Percentiles rank a stretch among this genome's conserved stretches.
These are phyloP conservation scores for Tachystola acroxantha DNA, from an alignment of 2,888 invertebrate genomes.

Conservation along the genomic window DNA sequence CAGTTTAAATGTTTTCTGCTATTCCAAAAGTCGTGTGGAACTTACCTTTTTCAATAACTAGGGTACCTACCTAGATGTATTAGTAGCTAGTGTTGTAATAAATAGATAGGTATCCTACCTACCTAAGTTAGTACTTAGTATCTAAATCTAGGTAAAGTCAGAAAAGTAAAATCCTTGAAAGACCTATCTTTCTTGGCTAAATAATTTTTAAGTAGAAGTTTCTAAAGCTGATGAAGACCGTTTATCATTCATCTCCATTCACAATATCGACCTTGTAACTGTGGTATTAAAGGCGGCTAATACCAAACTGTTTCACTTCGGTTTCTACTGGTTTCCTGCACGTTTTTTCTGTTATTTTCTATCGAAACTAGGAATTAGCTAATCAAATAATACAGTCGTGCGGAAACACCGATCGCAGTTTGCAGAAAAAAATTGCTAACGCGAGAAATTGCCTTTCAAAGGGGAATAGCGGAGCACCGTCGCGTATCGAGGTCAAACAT, in stretches of 20 bases:
- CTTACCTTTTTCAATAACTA: no score
- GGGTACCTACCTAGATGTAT: no score
- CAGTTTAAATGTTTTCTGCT: no score
- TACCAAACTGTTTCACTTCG: not conserved
- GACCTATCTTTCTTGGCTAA: no score
- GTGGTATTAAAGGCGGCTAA: slow-evolving; percentile 24
- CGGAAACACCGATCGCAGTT: slow-evolving; percentile 29
- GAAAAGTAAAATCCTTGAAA: no score
- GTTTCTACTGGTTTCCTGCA: not conserved
- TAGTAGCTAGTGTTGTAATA: no score
- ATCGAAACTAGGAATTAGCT: slow-evolving; percentile 27
- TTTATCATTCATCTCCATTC: not conserved
- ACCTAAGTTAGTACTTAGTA: no score
- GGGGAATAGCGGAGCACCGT: slow-evolving; percentile 37
- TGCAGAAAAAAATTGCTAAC: slow-evolving; percentile 39
- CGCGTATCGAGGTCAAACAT: slow-evolving; percentile 57
- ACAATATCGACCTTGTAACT: slow-evolving; percentile 1
- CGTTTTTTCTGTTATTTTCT: slow-evolving; percentile 4
- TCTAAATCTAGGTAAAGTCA: no score
- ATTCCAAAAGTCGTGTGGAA: no score
- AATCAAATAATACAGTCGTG: slow-evolving; percentile 40
- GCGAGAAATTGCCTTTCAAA: slow-evolving; percentile 51
- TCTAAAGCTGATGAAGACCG: no score
- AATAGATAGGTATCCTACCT: no score
- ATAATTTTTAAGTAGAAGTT: no score